Conservation (phyloP, 1,140 invertebrate species). For the Lucilia cuprina region DNA sequence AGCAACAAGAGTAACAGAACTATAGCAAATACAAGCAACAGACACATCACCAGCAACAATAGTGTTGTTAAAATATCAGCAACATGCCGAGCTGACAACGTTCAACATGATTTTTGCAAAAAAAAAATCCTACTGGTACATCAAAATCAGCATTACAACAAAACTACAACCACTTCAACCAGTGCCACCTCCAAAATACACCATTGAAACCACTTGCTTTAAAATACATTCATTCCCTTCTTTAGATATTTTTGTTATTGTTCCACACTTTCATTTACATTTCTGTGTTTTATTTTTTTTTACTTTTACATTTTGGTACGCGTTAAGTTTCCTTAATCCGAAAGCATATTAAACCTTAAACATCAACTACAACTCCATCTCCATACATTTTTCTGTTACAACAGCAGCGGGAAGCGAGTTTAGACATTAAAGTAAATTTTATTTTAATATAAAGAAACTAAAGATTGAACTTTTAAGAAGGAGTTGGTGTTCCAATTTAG, state of each 20-base stretch:
- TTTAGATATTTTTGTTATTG: neutral
- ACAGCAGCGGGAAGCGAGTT: neutral
- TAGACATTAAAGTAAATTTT: neutral
- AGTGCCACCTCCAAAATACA: neutral
- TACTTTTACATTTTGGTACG: neutral
- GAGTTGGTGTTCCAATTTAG: neutral
- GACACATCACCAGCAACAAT: neutral
- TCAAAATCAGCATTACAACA: neutral
- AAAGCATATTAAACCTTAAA: neutral
- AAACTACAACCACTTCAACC: neutral
- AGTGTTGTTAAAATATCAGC: neutral
- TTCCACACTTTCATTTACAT: neutral
- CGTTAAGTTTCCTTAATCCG: neutral
- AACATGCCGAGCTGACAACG: neutral
- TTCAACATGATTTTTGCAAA: neutral
- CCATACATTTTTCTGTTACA: neutral
- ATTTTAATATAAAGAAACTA: no score
- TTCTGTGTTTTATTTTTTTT: neutral
- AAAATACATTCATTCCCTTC: neutral
- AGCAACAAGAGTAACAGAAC: neutral
- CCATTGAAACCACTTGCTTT: neutral
- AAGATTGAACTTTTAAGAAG: no score
- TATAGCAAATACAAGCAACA: neutral
- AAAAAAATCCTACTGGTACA: neutral
- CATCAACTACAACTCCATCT: neutral